These are phyloP conservation scores for Tragopan temminckii DNA, from an alignment of 2,797 vertebrate species.

Conservation along the genomic window DNA sequence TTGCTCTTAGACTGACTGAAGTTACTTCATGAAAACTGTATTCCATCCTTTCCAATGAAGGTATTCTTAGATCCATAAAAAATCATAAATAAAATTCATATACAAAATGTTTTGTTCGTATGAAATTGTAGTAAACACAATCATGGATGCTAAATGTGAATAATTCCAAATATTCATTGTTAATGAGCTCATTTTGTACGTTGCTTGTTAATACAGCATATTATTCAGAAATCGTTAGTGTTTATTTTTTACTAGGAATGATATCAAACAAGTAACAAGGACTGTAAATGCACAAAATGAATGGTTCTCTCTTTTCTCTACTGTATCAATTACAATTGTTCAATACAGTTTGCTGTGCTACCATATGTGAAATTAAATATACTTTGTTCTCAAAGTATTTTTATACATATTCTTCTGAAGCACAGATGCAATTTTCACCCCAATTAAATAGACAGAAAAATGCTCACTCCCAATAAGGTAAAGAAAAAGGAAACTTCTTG, in stretches of 20 bases:
- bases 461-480: background rate
- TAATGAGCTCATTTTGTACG: background rate
- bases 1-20: background rate
- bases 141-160: background rate
- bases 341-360: background rate
- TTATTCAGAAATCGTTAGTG: background rate
- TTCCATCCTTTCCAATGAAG: background rate
- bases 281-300: background rate
- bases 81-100: background rate
- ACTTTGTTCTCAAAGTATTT: background rate
- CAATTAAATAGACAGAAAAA: background rate
- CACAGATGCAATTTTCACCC: background rate
- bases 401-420: background rate
- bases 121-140: background rate
- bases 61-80: background rate
- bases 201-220: background rate
- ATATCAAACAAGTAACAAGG: background rate
- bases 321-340: background rate
- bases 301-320: background rate
- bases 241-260: background rate
- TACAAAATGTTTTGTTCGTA: background rate
- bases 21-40: background rate
- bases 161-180: background rate
- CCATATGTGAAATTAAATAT: background rate
- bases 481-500: background rate